Percentiles rank a stretch among this genome's conserved stretches.
These are phyloP conservation scores for Ormyrus labotus DNA, from an alignment of 2,888 invertebrate species.

Conservation along the genomic window DNA sequence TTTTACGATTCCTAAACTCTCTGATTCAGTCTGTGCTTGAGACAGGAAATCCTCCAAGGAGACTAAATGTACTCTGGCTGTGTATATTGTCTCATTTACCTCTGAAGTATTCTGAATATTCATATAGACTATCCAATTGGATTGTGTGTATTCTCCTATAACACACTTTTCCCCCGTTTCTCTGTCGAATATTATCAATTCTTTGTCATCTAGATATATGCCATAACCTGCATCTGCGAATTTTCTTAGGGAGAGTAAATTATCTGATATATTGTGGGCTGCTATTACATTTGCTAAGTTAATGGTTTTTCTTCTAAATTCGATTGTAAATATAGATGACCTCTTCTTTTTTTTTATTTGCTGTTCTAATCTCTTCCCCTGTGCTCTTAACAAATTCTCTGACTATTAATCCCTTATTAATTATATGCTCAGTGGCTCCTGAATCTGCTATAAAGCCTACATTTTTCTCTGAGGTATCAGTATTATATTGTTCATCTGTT, in stretches of 20 bases:
- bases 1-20: no score
- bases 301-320: not conserved
- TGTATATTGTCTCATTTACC: no score
- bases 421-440: not conserved
- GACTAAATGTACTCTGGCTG: no score
- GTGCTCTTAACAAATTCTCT: not conserved
- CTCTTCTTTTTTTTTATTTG: conserved; percentile 7
- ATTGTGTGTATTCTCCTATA: no score
- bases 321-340: not conserved
- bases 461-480: not conserved
- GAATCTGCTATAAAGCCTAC: conserved; percentile 8
- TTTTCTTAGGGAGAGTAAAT: not conserved
- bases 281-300: no score
- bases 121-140: no score
- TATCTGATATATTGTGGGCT: not conserved
- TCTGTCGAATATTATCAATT: no score
- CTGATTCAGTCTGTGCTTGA: no score
- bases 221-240: not conserved
- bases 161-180: no score
- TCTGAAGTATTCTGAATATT: no score
- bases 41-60: no score
- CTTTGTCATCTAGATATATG: not conserved
- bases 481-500: not conserved
- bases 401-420: not conserved
- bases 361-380: not conserved